Base-by-base conservation (phyloP, 2,888 invertebrate genomes). In the Latrodectus hesperus region DNA sequence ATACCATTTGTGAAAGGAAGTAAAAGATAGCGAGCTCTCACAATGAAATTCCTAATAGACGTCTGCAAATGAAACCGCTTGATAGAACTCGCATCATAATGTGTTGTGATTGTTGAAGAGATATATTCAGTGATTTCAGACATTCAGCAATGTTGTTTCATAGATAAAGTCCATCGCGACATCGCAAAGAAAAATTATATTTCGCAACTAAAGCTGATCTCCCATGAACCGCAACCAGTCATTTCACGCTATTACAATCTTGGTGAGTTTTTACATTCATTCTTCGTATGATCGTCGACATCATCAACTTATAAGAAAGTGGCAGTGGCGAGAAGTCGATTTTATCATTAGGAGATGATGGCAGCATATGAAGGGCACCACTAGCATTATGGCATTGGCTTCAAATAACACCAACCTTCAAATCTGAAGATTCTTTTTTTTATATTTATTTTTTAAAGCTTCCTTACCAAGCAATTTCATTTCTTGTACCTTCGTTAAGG, bases 161-260 rank as follows among this genome's bases (percentile, higher is more conserved):
- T 60, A 12, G 14, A 60, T 60, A 60, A 55, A 60, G 60, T n/a
- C 12, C 60, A 60, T n/a, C 12, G 12, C 60, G 60, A 12, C 60
- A 60, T 16, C 60, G n/a, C 14, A 14, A 60, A 60, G n/a, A 60
- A 11, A n/a, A 60, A 60, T 60, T n/a, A 60, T 60, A 60, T 60
- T 60, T n/a, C n/a, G 12, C n/a, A 60, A n/a, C 60, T 60, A 38
- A 38, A 38, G 38, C 38, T 60, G 60, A 60, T 60, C 60, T 60
- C n/a, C 60, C 72, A 16, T 53, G 22, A 51, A 65, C 71, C 71
- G 65, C 65, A 86, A 86, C 86, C 86, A 75, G 67, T 86, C 86
- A 81, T 86, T 81, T 76, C 72, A 12, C 51, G 51, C 86, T 75
- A 81, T 86, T 86, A 86, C 76, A 86, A 38, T 55, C 64, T 26